These are phyloP conservation scores for Tupaia chinensis DNA, from an alignment of 2,113 vertebrate genomes.

Conservation along the genomic window DNA sequence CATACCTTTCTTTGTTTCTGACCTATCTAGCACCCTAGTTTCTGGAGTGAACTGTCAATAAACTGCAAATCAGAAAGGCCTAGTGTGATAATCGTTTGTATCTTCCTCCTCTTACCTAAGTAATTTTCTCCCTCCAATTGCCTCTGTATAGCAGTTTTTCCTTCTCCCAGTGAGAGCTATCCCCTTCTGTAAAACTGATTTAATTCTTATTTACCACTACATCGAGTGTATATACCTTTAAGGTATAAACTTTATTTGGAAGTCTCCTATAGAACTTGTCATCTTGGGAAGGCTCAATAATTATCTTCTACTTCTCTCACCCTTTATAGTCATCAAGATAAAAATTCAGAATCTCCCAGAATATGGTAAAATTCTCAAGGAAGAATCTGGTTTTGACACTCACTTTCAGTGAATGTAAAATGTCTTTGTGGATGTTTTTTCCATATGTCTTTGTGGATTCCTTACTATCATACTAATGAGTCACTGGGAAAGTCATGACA, in stretches of 20 bases:
- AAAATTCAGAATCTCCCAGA: constrained; percentile 5
- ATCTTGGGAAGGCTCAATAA: neutral
- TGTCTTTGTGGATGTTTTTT: neutral
- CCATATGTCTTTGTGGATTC: neutral
- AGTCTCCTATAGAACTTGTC: neutral
- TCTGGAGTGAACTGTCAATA: neutral
- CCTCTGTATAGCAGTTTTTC: neutral
- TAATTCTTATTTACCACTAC: constrained; percentile 23
- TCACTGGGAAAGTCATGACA: too few relatives aligned
- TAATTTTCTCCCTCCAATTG: neutral
- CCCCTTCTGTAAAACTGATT: neutral
- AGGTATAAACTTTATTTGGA: neutral
- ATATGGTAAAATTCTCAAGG: neutral
- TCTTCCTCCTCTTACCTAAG: neutral
- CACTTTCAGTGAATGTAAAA: neutral
- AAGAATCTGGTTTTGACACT: neutral
- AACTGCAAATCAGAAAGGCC: neutral
- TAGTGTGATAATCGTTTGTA: neutral
- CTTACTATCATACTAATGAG: neutral
- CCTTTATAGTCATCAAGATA: neutral
- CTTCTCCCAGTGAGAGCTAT: too few relatives aligned
- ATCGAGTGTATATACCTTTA: neutral
- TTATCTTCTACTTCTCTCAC: neutral
- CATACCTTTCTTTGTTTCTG: neutral
- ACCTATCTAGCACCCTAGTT: neutral